These are phyloP conservation scores for Siphamia tubifer DNA, from an alignment of 2,113 vertebrate genomes.

Conservation along the genomic window DNA sequence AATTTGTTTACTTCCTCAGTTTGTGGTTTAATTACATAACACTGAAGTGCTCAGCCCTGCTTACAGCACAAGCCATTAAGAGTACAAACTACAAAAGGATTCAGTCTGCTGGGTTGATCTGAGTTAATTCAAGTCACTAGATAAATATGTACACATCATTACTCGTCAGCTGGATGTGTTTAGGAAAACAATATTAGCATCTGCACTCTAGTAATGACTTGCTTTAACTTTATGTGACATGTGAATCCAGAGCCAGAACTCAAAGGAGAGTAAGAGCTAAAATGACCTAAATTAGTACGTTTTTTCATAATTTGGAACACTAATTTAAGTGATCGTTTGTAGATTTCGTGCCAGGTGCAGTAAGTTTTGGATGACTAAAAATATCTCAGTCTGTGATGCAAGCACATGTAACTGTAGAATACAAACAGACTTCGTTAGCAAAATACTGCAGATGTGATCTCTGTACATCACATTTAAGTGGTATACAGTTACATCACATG, in stretches of 20 bases:
- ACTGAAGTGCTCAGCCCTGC: neutral
- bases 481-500: no score
- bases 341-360: no score
- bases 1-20: conserved; percentile 2
- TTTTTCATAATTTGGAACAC: neutral
- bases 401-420: no score
- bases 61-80: neutral
- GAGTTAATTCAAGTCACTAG: neutral
- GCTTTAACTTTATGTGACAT: neutral
- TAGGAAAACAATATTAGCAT: neutral
- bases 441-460: no score
- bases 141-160: conserved; percentile 12
- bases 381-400: no score
- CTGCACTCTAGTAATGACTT: neutral
- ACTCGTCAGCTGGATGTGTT: no score
- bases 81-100: neutral
- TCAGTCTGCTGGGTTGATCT: neutral
- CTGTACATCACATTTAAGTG: no score
- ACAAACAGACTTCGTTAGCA: no score
- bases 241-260: neutral
- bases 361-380: no score
- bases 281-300: no score
- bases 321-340: no score
- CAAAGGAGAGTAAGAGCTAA: neutral
- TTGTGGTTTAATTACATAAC: neutral